A percentile compares a stretch with the other conserved stretches of the same genome.
Conservation (phyloP, 2,888 invertebrate species). For the Drosophila mettleri region DNA sequence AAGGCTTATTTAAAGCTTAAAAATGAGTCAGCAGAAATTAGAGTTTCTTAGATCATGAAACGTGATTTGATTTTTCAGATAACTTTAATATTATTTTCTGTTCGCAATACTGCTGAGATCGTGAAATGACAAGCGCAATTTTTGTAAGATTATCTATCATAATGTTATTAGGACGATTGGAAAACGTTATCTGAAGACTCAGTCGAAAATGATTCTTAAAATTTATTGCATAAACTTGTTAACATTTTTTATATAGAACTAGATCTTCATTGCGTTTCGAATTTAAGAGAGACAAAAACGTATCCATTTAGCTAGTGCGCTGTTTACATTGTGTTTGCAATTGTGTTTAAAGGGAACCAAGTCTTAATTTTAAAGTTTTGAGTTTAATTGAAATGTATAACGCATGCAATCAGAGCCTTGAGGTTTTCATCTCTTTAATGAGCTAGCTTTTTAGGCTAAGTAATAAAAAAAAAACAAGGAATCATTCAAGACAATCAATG, state of each 20-base stretch:
- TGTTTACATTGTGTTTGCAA: constrained; percentile 39
- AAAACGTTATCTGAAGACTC: not conserved
- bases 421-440: constrained; percentile 41
- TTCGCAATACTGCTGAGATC: not conserved
- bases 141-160: too few species aligned
- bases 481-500: constrained; percentile 28
- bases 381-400: constrained; percentile 48
- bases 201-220: too few species aligned
- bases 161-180: too few species aligned
- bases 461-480: constrained; percentile 36
- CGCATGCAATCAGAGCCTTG: constrained; percentile 40
- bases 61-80: too few species aligned
- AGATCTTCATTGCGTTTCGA: too few species aligned
- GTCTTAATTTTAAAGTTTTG: constrained; percentile 43
- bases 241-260: too few species aligned
- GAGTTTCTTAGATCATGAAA: not conserved
- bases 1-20: not conserved
- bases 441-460: constrained; percentile 45
- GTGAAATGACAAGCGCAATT: too few species aligned
- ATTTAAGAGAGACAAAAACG: too few species aligned
- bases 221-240: too few species aligned
- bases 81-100: too few species aligned
- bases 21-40: too few species aligned
- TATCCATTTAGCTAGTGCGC: too few species aligned
- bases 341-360: constrained; percentile 36